Conservation (phyloP, 2,797 vertebrate genomes). For the Danio jaintianensis region DNA sequence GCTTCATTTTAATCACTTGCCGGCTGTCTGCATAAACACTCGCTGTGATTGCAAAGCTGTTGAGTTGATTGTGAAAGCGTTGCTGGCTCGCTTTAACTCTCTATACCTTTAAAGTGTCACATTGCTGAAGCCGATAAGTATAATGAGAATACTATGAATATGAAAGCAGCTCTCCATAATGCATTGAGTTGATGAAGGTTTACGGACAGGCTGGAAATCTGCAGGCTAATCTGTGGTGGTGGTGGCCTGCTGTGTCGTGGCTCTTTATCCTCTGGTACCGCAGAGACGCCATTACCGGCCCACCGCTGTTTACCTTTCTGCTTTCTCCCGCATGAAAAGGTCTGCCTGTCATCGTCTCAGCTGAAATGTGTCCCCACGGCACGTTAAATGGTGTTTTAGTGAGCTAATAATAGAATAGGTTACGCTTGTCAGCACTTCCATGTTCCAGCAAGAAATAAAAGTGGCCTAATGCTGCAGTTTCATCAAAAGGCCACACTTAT, state of each 20-base stretch:
- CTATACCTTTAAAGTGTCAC: not conserved
- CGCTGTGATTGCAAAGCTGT: not conserved
- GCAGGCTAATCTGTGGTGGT: not conserved
- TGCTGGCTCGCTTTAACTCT: not conserved
- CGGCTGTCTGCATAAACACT: not conserved
- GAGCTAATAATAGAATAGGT: conserved; percentile 84
- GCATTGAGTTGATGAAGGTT: conserved; percentile 15
- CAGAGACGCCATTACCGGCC: conserved; percentile 5
- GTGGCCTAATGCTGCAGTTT: conserved; percentile 63
- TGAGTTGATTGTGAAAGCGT: not conserved
- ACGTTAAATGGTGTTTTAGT: conserved; percentile 78
- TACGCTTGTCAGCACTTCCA: conserved; percentile 79
- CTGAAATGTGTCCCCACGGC: conserved; percentile 81
- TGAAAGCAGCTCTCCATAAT: not conserved
- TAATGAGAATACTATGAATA: not conserved
- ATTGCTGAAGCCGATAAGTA: not conserved
- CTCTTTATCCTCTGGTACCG: conserved; percentile 10
- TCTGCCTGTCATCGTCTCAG: conserved; percentile 78
- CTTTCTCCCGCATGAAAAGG: conserved; percentile 73
- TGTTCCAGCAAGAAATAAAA: conserved; percentile 73
- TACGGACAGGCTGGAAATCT: conserved; percentile 9
- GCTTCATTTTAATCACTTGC: not conserved
- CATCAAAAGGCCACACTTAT: conserved; percentile 55
- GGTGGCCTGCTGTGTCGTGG: conserved; percentile 9
- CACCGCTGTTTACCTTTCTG: conserved; percentile 68